These are phyloP conservation scores for Smittia aterrima DNA, from an alignment of 2,888 invertebrate species.

Conservation along the genomic window DNA sequence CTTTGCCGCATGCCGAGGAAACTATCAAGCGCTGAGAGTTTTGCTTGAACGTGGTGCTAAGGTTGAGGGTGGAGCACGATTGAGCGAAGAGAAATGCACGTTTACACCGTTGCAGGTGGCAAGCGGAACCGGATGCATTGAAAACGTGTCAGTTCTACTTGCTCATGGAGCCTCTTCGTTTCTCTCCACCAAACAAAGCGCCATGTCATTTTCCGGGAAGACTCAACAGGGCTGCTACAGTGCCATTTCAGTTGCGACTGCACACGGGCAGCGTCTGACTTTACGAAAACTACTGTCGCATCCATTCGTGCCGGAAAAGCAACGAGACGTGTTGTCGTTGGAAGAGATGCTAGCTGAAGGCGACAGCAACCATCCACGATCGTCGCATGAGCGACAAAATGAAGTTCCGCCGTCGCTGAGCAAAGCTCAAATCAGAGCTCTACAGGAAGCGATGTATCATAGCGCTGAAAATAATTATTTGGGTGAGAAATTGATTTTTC, in stretches of 20 bases:
- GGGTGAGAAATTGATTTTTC: conserved; percentile 55
- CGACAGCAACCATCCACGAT: conserved; percentile 52
- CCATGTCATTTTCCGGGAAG: conserved; percentile 80
- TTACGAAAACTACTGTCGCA: conserved; percentile 76
- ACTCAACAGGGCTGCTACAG: conserved; percentile 85
- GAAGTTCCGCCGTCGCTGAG: conserved; percentile 58
- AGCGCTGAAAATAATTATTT: conserved; percentile 88
- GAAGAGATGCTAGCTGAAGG: conserved; percentile 91
- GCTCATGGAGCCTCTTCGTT: conserved; percentile 87
- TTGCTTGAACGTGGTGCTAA: conserved; percentile 77
- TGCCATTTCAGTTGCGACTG: conserved; percentile 85
- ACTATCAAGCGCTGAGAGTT: conserved; percentile 62
- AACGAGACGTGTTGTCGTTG: conserved; percentile 73
- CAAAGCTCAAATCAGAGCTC: conserved; percentile 77
- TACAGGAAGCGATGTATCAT: conserved; percentile 93
- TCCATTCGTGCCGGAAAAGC: conserved; percentile 62
- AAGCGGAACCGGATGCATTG: conserved; percentile 75
- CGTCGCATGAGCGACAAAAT: conserved; percentile 50
- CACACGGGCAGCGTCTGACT: conserved; percentile 78
- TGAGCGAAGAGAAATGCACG: conserved; percentile 81
- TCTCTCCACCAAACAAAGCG: conserved; percentile 78
- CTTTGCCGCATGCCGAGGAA: conserved; percentile 66
- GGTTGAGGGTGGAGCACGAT: conserved; percentile 80
- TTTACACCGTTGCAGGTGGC: conserved; percentile 86
- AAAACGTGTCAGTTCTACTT: conserved; percentile 75